These are phyloP conservation scores for Drosophila prolongata DNA, from an alignment of 2,888 invertebrate species.

Conservation along the genomic window DNA sequence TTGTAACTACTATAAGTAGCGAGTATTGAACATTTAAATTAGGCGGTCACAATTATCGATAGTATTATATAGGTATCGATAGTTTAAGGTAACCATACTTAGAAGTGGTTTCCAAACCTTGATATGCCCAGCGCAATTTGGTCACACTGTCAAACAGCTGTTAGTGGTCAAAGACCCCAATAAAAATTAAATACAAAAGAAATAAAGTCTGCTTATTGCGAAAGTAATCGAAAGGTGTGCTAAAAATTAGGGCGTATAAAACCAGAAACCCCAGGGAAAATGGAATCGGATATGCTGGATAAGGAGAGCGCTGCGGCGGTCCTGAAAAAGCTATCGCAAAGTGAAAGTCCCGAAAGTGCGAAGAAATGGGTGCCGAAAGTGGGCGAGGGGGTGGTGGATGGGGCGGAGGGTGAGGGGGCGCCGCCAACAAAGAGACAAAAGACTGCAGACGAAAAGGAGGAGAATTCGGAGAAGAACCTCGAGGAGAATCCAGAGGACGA, in stretches of 20 bases:
- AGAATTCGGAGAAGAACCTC: conserved; percentile 3
- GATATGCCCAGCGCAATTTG: not conserved
- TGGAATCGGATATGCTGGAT: conserved; percentile 76
- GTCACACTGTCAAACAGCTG: conserved; percentile 7
- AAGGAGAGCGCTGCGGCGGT: conserved; percentile 58
- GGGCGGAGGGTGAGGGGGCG: conserved; percentile 34
- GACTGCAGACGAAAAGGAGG: conserved; percentile 8
- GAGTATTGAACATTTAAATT: not conserved
- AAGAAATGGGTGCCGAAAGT: conserved; percentile 15
- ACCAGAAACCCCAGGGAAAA: conserved; percentile 40
- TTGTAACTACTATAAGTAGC: no score
- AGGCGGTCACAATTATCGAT: not conserved
- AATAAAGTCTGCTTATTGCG: conserved; percentile 8
- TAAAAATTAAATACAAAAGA: conserved; percentile 25
- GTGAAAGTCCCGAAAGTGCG: conserved; percentile 61
- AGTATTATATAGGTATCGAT: not conserved
- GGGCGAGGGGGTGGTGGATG: conserved; percentile 12
- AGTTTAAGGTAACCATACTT: not conserved
- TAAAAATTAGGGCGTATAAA: not conserved
- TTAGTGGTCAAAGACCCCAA: conserved; percentile 19
- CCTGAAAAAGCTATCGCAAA: conserved; percentile 52
- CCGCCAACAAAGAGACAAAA: conserved; percentile 64
- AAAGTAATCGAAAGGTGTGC: conserved; percentile 1
- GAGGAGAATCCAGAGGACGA: conserved; percentile 10
- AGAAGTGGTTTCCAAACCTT: no score